phyloP scores from a whole-genome alignment of 2,888 invertebrate genomes.

The Coenonympha arcania region DNA sequence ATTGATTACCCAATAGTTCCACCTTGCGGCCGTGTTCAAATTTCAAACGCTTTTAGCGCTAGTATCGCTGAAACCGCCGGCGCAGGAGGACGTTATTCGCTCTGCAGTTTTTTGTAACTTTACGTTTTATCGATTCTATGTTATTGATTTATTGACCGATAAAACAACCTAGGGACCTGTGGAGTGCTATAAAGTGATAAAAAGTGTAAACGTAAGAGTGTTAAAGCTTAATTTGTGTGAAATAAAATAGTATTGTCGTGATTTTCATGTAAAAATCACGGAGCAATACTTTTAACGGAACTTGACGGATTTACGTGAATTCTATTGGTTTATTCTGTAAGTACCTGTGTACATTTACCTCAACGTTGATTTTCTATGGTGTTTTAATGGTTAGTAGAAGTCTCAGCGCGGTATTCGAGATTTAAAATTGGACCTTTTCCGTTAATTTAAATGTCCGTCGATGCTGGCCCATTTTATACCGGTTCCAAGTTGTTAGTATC shows the following conservation, averaged over 20 bases:
- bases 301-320: conserved; percentile 51
- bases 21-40: conserved; percentile 13
- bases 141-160: conserved; percentile 45
- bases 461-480: conserved; percentile 18
- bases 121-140: conserved; percentile 54
- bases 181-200: conserved; percentile 50
- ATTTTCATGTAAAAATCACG: conserved; percentile 58
- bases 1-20: conserved; percentile 27
- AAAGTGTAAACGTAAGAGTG: conserved; percentile 44
- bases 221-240: conserved; percentile 32
- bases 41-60: conserved; percentile 39
- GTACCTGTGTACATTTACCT: too few species aligned
- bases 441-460: conserved; percentile 24
- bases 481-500: conserved; percentile 11
- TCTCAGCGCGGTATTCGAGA: background rate
- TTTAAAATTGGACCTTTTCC: conserved; percentile 13
- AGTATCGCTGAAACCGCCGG: conserved; percentile 46
- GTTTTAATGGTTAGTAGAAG: conserved; percentile 1
- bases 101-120: conserved; percentile 34
- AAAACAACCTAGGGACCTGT: conserved; percentile 36
- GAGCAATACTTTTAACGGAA: conserved; percentile 59
- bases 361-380: conserved; percentile 38
- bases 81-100: conserved; percentile 29
- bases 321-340: conserved; percentile 48
- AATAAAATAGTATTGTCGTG: conserved; percentile 48